phyloP scores from a whole-genome alignment of 30 jellyfish, hydroid and myxozoan species.

The Turritopsis rubra region DNA sequence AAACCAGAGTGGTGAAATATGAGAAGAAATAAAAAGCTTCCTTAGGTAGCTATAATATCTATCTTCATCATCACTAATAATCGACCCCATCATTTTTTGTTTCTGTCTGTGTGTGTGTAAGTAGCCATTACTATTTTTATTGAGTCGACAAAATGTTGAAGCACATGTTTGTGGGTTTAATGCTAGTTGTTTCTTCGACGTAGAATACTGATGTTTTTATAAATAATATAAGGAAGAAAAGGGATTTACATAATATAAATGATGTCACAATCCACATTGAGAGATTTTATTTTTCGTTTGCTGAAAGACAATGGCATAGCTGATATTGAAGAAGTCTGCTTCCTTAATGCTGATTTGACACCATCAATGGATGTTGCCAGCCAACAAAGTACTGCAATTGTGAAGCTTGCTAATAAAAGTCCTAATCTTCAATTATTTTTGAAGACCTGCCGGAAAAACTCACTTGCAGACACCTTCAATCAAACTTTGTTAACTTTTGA shows the following conservation, averaged over 20 bases:
- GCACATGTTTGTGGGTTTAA: too few species aligned
- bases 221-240: too few species aligned
- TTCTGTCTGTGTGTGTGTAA: too few species aligned
- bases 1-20: too few species aligned
- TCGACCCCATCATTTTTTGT: too few species aligned
- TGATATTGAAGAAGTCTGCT: not conserved
- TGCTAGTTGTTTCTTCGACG: too few species aligned
- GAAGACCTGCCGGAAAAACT: not conserved
- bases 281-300: not conserved
- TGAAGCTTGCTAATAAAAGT: not conserved
- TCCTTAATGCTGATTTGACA: not conserved
- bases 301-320: not conserved
- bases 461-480: not conserved
- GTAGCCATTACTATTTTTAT: too few species aligned
- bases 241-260: not conserved
- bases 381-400: not conserved
- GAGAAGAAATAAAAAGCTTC: too few species aligned
- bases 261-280: not conserved
- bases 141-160: too few species aligned
- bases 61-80: too few species aligned
- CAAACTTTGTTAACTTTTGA: constrained; percentile 6
- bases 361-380: not conserved
- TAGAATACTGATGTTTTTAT: too few species aligned
- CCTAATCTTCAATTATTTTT: constrained; percentile 1
- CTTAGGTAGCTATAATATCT: too few species aligned